A percentile compares a stretch with the other conserved stretches of the same genome.
Conservation (phyloP, 2,797 vertebrate species). For the Lepidocolaptes lacrymiger region DNA sequence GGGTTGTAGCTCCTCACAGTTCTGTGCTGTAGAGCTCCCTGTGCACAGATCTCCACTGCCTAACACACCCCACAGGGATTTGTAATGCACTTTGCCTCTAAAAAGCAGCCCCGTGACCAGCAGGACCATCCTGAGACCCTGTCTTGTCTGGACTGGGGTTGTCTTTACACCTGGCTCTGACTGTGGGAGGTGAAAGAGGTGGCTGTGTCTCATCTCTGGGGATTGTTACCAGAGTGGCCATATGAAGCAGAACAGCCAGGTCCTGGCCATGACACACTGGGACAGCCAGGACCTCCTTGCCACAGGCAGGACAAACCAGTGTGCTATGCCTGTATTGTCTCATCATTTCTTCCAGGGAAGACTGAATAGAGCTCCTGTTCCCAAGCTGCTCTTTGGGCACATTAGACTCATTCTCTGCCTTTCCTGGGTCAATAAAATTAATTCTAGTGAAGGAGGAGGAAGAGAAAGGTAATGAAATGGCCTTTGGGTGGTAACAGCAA, state of each 20-base stretch:
- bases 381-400: background rate
- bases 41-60: background rate
- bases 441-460: background rate
- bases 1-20: background rate
- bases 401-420: background rate
- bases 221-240: fast-evolving
- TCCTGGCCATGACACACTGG: fast-evolving
- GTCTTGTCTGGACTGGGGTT: background rate
- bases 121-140: background rate
- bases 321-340: background rate
- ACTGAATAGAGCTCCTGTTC: background rate
- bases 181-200: background rate
- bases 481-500: background rate
- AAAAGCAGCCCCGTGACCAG: background rate
- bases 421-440: background rate
- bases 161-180: background rate
- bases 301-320: background rate
- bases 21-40: background rate
- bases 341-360: background rate
- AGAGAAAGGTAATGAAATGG: background rate
- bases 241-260: background rate
- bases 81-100: background rate
- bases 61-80: background rate
- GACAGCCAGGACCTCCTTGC: background rate
- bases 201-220: background rate